Base-by-base conservation (phyloP, 2,888 invertebrate genomes). In the Athalia rosae region DNA sequence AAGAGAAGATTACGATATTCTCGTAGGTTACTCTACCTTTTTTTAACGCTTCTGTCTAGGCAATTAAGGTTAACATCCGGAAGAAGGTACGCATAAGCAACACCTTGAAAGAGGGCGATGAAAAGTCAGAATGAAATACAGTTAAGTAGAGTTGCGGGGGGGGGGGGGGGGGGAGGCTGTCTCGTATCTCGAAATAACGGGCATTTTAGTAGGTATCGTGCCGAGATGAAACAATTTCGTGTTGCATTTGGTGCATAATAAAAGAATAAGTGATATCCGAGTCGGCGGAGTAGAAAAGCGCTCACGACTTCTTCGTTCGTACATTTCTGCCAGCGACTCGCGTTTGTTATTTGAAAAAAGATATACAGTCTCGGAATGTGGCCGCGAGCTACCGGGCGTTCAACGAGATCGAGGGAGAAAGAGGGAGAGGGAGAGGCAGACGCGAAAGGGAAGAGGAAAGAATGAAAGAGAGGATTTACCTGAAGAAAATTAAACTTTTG, bases 401-500 rank as follows among this genome's bases (percentile, higher is more conserved):
- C 56, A 13, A 28, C 9, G 50, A 48, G 63, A 73, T 77, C 50
- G 53, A 69, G 61, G 66, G 62, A 63, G 62, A 63, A 76, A 53
- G 73, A 77, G 76, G 78, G 53, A 8, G 28, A 74, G 7, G 7
- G 53, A n/a, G n/a, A 53, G 53, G 9, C 47, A 69, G 74, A 77
- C 61, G 63, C 50, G 73, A 53, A 71, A 43, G 76, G 28, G 8
- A 9, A 9, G 50, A 47, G 48, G 15, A 8, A 74, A 59, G 56
- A 8, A 66, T 56, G 41, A 63, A 45, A 76, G 48, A 67, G 61
- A 63, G 45, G 47, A 50, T 62, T 74, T 81, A 81, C 78, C 78
- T 58, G 64, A 58, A 79, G 83, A 83, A 85, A 86, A 85, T 86
- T 84, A 85, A 85, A 84, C 83, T 85, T 85, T 84, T 82, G 84